Evolutionary conservation across 2,888 invertebrate species (phyloP).

Genomic region (Drosophila kokeensis): DNA sequence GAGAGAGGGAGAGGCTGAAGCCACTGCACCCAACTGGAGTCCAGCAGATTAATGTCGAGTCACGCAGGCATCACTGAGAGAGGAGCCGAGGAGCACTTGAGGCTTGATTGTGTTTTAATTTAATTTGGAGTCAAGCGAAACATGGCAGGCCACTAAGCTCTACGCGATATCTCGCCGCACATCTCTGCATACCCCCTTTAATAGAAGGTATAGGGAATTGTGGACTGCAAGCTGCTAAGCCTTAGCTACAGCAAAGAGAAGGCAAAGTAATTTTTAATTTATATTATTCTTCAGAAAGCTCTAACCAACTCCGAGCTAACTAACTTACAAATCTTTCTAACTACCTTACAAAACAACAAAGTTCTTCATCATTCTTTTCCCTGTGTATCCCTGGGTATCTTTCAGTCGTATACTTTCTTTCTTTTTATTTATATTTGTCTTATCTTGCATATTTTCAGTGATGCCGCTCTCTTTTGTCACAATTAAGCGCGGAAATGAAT

Average conservation of each 20-base stretch:
- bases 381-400: not conserved
- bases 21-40: conserved; percentile 39
- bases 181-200: conserved; percentile 11
- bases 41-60: conserved; percentile 65
- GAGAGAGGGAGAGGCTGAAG: not conserved
- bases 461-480: conserved; percentile 1
- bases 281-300: not conserved
- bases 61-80: conserved; percentile 39
- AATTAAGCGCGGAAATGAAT: conserved; percentile 26
- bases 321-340: not conserved
- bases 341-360: not conserved
- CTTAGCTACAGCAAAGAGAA: not conserved
- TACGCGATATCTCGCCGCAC: conserved; percentile 1
- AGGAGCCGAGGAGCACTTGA: conserved; percentile 18
- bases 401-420: not conserved
- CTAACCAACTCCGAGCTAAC: not conserved
- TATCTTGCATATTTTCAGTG: conserved; percentile 30
- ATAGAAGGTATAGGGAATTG: not conserved
- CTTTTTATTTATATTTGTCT: conserved; percentile 6
- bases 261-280: not conserved
- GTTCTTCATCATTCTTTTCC: not conserved
- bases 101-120: conserved; percentile 73
- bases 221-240: not conserved
- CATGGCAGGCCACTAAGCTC: conserved; percentile 27
- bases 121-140: conserved; percentile 51